Evolutionary conservation across 2,888 invertebrate genomes (phyloP).

Genomic region (Sphaeridia pumilis): DNA sequence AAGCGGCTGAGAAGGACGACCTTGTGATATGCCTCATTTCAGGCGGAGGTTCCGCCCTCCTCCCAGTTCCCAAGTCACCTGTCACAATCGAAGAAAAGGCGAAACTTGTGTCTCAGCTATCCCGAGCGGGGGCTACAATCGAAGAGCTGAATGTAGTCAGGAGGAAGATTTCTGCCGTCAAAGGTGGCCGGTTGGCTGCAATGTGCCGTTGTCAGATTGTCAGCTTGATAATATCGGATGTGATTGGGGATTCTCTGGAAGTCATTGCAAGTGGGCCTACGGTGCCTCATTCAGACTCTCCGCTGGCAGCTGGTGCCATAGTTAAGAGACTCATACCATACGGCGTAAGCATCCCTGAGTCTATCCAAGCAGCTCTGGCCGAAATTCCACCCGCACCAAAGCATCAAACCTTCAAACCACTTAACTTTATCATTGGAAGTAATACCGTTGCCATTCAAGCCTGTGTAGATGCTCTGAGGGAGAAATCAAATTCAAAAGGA

Average conservation of each 20-base stretch:
- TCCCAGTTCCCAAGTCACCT: constrained; percentile 63
- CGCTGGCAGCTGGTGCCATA: constrained; percentile 45
- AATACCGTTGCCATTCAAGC: constrained; percentile 56
- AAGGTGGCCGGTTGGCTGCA: constrained; percentile 61
- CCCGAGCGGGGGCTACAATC: constrained; percentile 70
- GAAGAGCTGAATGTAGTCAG: constrained; percentile 73
- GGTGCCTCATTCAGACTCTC: constrained; percentile 47
- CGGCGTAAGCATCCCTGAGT: background rate
- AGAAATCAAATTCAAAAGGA: constrained; percentile 39
- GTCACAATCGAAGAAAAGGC: constrained; percentile 65
- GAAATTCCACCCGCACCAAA: no score
- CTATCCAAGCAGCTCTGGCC: no score
- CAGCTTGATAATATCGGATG: constrained; percentile 83
- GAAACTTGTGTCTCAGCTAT: constrained; percentile 54
- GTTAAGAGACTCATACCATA: constrained; percentile 12
- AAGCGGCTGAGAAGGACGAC: constrained; percentile 52
- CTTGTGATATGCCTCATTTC: constrained; percentile 68
- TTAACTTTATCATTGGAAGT: constrained; percentile 60
- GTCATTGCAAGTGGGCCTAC: constrained; percentile 95
- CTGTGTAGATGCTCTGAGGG: constrained; percentile 47
- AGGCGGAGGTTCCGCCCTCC: constrained; percentile 90
- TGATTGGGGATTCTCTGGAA: constrained; percentile 76
- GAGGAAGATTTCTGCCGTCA: constrained; percentile 70
- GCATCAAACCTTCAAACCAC: no score
- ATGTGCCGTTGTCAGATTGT: constrained; percentile 55